These are phyloP conservation scores for Apodemia hepburni DNA, from an alignment of 2,888 invertebrate genomes.

Conservation along the genomic window DNA sequence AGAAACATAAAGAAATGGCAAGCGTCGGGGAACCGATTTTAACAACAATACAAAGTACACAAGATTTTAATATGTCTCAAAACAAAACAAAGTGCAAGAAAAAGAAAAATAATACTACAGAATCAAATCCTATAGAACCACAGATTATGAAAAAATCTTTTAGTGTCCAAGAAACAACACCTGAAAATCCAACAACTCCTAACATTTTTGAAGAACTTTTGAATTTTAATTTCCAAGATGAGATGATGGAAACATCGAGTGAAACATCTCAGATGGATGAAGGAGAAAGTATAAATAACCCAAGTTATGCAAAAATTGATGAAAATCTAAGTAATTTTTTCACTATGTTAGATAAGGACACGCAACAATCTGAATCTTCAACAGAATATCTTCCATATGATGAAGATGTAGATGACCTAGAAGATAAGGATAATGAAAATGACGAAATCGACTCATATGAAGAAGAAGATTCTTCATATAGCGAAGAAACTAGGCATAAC, in stretches of 20 bases:
- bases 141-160: slow-evolving; percentile 20
- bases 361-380: slow-evolving; percentile 41
- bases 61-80: slow-evolving; percentile 38
- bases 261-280: slow-evolving; percentile 39
- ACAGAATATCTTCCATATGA: slow-evolving; percentile 29
- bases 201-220: slow-evolving; percentile 58
- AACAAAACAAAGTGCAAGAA: slow-evolving; percentile 69
- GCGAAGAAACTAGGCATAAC: slow-evolving; percentile 33
- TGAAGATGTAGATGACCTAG: slow-evolving; percentile 34
- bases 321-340: slow-evolving; percentile 60
- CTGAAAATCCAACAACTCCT: slow-evolving; percentile 39
- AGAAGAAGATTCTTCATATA: slow-evolving; percentile 33
- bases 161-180: slow-evolving; percentile 36
- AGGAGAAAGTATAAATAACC: slow-evolving; percentile 48
- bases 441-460: slow-evolving; percentile 32
- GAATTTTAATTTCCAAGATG: slow-evolving; percentile 49
- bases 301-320: slow-evolving; percentile 47
- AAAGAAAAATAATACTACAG: slow-evolving; percentile 50
- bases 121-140: slow-evolving; percentile 33
- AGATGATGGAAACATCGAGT: slow-evolving; percentile 34
- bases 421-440: slow-evolving; percentile 36
- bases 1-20: slow-evolving; percentile 39
- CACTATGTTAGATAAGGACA: slow-evolving; percentile 44
- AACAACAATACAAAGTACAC: slow-evolving; percentile 40
- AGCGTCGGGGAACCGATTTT: slow-evolving; percentile 37